Percentiles rank a stretch among this genome's conserved stretches.
Evolutionary conservation across 2,797 vertebrate species (phyloP).

Genomic region (Corythornis leucogaster): DNA sequence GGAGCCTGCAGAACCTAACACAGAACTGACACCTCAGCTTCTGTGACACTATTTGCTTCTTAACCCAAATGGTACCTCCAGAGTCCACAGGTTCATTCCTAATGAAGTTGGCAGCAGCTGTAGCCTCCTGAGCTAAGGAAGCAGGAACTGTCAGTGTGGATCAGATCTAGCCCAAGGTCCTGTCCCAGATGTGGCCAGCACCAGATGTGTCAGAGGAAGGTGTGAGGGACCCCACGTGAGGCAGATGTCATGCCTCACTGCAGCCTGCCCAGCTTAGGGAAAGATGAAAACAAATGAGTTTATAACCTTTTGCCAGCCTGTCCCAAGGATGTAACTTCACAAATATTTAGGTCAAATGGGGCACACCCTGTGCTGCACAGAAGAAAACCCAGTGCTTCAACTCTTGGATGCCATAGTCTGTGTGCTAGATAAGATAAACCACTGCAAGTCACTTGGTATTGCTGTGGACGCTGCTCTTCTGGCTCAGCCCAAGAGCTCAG

Average conservation of each 20-base stretch:
- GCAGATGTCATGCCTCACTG: not conserved
- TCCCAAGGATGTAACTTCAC: constrained; percentile 64
- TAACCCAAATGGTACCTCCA: not conserved
- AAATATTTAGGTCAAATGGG: constrained; percentile 72
- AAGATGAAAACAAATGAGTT: constrained; percentile 60
- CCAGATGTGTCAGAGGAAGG: constrained; percentile 29
- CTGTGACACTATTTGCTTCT: not conserved
- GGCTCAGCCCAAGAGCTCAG: not conserved
- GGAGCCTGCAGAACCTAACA: not conserved
- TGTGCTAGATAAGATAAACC: constrained; percentile 9
- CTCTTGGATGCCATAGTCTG: not conserved
- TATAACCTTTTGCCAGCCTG: constrained; percentile 59
- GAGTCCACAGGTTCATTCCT: accelerated
- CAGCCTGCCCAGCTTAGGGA: not conserved
- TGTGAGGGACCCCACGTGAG: not conserved
- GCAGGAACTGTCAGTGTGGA: not conserved
- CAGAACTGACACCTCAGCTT: not conserved
- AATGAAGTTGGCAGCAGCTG: not conserved
- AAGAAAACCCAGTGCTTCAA: constrained; percentile 5
- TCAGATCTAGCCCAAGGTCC: not conserved
- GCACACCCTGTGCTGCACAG: constrained; percentile 54
- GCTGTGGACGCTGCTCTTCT: accelerated
- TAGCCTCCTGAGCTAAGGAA: not conserved
- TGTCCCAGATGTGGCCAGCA: not conserved
- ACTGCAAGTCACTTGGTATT: not conserved